Evolutionary conservation across 2,113 vertebrate species (phyloP), one percentile per base, ranked within the genome.

Genomic region (Gobius niger): DNA sequence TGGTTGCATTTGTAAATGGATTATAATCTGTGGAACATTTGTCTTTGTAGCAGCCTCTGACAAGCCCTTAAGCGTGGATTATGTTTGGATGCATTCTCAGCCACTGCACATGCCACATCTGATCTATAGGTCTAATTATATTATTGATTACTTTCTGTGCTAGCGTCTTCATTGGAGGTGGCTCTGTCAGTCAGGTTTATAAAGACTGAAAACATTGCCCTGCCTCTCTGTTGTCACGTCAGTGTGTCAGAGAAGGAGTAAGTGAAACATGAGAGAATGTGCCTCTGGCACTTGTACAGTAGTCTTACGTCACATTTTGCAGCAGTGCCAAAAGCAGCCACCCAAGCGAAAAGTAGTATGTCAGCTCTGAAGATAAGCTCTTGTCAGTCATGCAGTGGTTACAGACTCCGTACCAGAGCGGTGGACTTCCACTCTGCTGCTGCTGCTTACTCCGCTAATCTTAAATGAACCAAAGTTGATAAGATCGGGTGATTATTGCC

Each of bases 261-360:
- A 59, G 24, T 67, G 14, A 11, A 44, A 47, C 8, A 6, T 19
- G 4, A 24, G 6, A 0, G 8, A 6, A 9, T 44, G 13, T 10
- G 12, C 18, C 49, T 2, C 0, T 72, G 65, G 56, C 54, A 15
- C 59, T 18, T 44, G 9, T 46, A 47, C 24, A 64, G 59, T 6
- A 15, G 44, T 12, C 42, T 76, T 16, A 2, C 0, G 2, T 53
- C 65, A 68, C 13, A 0, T 49, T 67, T 60, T 52, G 60, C 61
- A 53, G 24, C 49, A 5, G 2, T 46, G 42, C 68, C 47, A 13
- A 24, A 53, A 68, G 60, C 68, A 61, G 59, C 66, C 59, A 59
- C 46, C 77, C 70, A 65, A 59, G 49, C 75, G 59, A 49, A 75
- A 57, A 83, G 68, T 5, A 34, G 63, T 62, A 51, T n/a, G 64